phyloP scores from a whole-genome alignment of 2,113 vertebrate genomes.

The Rhabdomys dilectus region DNA sequence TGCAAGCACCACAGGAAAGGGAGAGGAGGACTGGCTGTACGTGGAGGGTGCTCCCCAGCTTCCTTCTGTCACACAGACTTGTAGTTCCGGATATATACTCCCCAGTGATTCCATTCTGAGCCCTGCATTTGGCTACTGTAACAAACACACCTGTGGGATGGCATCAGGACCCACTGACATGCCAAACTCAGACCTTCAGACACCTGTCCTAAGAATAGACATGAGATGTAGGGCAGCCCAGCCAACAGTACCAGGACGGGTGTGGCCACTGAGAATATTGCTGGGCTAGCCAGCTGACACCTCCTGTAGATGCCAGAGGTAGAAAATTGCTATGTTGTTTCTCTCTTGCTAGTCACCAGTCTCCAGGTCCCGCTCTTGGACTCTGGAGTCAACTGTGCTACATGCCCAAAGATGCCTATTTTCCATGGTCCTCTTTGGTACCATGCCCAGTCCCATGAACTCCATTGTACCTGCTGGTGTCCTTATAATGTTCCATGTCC shows the following conservation, averaged over 20 bases:
- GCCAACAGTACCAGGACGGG: rapidly evolving
- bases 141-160: background rate
- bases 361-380: background rate
- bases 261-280: no score
- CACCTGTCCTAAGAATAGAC: rapidly evolving
- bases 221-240: background rate
- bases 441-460: background rate
- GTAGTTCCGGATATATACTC: rapidly evolving
- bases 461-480: background rate
- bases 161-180: rapidly evolving
- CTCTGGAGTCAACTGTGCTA: rapidly evolving
- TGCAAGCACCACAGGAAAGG: background rate
- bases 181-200: rapidly evolving
- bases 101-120: no score
- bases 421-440: background rate
- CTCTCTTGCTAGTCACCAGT: background rate
- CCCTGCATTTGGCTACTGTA: background rate
- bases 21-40: background rate
- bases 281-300: no score
- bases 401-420: rapidly evolving
- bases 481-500: no score
- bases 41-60: rapidly evolving
- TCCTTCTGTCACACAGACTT: background rate
- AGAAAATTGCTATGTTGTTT: rapidly evolving
- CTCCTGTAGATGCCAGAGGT: no score